Evolutionary conservation across 2,797 vertebrate species (phyloP), one percentile per base, ranked within the genome.

Genomic region (Mastacembelus armatus): DNA sequence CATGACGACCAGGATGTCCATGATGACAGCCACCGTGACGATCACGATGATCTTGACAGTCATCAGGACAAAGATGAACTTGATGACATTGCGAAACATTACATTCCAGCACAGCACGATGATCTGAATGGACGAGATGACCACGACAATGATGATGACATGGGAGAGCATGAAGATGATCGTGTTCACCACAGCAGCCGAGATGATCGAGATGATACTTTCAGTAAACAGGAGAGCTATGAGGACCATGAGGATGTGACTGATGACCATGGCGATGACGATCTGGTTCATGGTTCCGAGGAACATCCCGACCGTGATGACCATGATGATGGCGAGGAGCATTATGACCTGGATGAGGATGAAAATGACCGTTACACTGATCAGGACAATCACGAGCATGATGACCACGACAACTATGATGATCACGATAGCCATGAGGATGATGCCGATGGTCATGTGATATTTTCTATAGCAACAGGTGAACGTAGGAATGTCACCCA

Each of bases 401-500:
- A 64, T 29, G 55, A 85, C 1, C 43, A 29, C 16, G 54, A 71
- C 26, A 50, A 39, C 8, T 71, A 77, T 5, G 74, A 83, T 0
- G 29, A 85, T 27, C 66, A 66, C 16, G 88, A 89, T 55, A 89
- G 88, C 77, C 80, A 79, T 29, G 88, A 93, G 3, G 82, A 89
- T 42, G 77, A 61, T 10, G 85, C 61, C 29, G 71, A 75, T 0
- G 11, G 52, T 52, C 74, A 51, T 14, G 80, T 79, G 0, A 66
- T 80, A 48, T 78, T 92, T 48, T 91, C 92, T 10, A 35, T 74
- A 36, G 61, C 73, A 21, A 86, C 92, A 0, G 48, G 84, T 14
- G 71, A 88, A 39, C 82, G 61, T 18, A 72, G 77, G 32, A 96
- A 94, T 1, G 43, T 78, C 21, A 93, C 93, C 36, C 91, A 88